A percentile compares a stretch with the other conserved stretches of the same genome.
Conservation (phyloP, 2,113 vertebrate species). For the Uropsilus gracilis region DNA sequence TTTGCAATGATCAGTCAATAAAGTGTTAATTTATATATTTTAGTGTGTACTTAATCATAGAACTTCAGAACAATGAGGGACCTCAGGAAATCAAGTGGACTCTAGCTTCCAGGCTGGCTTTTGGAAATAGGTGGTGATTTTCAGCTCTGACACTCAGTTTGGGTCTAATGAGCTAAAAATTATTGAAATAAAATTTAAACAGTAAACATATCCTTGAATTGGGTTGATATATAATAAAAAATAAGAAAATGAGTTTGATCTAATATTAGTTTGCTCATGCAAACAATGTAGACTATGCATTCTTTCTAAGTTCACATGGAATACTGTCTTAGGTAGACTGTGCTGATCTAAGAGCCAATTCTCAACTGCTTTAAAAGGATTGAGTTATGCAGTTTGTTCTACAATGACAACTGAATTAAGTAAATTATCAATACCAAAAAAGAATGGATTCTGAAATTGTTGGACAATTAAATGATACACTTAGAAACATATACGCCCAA, state of each 20-base stretch:
- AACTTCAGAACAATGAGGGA: neutral
- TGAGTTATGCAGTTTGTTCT: slow-evolving; percentile 24
- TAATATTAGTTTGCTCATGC: neutral
- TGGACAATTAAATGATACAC: neutral
- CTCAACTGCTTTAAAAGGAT: neutral
- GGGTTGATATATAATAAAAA: neutral
- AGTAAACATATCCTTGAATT: neutral
- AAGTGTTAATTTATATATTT: slow-evolving; percentile 13
- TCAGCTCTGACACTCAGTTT: neutral
- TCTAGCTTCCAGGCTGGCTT: neutral
- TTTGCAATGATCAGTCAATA: neutral
- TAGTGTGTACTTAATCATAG: neutral
- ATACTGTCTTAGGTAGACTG: neutral
- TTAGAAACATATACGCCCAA: neutral
- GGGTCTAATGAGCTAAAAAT: neutral
- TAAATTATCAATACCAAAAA: neutral
- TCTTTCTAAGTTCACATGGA: neutral
- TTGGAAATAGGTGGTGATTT: neutral
- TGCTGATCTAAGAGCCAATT: neutral
- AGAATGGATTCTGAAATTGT: slow-evolving; percentile 10
- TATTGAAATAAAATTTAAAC: slow-evolving; percentile 43
- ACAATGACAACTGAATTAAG: neutral
- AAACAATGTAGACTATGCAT: neutral
- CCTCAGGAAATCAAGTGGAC: neutral
- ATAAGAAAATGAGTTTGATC: neutral